These are phyloP conservation scores for Otolemur garnettii DNA, from an alignment of 2,113 vertebrate species.

Conservation along the genomic window DNA sequence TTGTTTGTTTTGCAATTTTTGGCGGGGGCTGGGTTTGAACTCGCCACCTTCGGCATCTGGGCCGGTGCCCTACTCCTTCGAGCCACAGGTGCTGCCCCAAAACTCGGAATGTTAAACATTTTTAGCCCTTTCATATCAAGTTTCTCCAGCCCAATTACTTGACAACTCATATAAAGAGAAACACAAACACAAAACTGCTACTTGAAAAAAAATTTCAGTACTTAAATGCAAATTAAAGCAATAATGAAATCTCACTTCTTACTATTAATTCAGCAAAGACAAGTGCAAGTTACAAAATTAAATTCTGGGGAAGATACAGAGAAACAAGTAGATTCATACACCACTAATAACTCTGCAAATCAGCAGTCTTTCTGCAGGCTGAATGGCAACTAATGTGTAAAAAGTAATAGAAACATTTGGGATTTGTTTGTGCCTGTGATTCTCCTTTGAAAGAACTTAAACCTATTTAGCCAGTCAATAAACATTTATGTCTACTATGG, in stretches of 20 bases:
- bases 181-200: background rate
- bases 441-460: background rate
- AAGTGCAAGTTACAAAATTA: conserved; percentile 47
- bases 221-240: conserved; percentile 24
- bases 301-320: background rate
- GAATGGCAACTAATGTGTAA: background rate
- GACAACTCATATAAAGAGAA: background rate
- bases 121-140: background rate
- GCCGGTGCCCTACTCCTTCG: too few relatives aligned
- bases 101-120: background rate
- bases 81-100: too few relatives aligned
- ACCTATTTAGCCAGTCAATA: background rate
- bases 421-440: background rate
- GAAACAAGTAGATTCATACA: conserved; percentile 37
- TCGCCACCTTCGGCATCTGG: too few relatives aligned
- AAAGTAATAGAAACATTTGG: conserved; percentile 7
- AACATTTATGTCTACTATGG: background rate
- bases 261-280: conserved; percentile 48
- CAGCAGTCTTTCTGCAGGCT: background rate
- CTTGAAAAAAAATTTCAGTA: background rate
- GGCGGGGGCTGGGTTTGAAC: too few relatives aligned
- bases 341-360: background rate
- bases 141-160: background rate
- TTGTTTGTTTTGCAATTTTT: too few relatives aligned
- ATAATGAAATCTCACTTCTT: conserved; percentile 48